Conservation (phyloP, 2,113 vertebrate genomes). For the Argyrosomus japonicus region DNA sequence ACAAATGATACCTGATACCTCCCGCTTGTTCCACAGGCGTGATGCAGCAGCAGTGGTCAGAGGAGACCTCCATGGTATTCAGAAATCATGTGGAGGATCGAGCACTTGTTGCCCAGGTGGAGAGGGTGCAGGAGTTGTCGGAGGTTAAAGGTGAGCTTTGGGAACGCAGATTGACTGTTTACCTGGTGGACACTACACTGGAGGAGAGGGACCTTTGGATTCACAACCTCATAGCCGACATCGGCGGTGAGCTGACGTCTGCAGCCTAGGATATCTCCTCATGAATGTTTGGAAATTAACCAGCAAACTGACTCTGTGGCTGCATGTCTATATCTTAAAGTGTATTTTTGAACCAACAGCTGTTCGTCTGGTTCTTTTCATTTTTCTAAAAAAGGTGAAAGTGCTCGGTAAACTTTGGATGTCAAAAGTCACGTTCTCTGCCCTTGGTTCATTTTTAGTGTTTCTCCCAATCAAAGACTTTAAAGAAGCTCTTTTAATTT, state of each 20-base stretch:
- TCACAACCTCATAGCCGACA: slow-evolving; percentile 90
- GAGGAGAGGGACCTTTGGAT: slow-evolving; percentile 92
- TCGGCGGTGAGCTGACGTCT: slow-evolving; percentile 71
- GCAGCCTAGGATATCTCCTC: slow-evolving; percentile 35
- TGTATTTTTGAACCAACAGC: background rate
- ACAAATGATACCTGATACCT: background rate
- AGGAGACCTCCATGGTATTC: slow-evolving; percentile 93
- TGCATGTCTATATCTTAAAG: background rate
- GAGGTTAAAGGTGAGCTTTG: slow-evolving; percentile 76
- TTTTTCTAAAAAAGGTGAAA: slow-evolving; percentile 2
- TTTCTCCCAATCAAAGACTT: background rate
- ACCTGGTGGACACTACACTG: slow-evolving; percentile 90
- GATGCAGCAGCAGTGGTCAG: slow-evolving; percentile 88
- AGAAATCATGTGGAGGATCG: slow-evolving; percentile 94
- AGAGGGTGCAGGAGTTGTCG: slow-evolving; percentile 83
- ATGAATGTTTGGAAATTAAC: background rate
- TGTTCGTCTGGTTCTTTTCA: background rate
- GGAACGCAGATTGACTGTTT: slow-evolving; percentile 87
- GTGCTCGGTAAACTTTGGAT: background rate
- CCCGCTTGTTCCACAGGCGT: slow-evolving; percentile 83
- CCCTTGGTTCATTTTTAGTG: background rate
- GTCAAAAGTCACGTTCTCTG: background rate
- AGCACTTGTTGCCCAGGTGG: slow-evolving; percentile 90
- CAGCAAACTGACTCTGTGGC: background rate
- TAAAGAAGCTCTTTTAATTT: background rate